Conservation (phyloP, 2,113 vertebrate species). For the Ardeotis arabs region DNA sequence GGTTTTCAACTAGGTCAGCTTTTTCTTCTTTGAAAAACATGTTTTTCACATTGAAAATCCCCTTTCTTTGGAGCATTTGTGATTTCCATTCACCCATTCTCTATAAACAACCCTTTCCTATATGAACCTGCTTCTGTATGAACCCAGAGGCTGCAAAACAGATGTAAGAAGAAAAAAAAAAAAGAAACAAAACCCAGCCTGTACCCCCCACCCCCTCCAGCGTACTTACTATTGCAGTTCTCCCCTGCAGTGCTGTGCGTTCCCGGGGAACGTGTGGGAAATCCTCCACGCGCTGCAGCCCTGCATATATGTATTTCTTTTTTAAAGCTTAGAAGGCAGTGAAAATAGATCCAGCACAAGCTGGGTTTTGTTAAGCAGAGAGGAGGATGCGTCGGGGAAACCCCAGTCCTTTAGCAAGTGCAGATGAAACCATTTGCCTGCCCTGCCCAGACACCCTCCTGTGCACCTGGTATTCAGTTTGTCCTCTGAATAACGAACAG, state of each 20-base stretch:
- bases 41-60: neutral
- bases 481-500: neutral
- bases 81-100: neutral
- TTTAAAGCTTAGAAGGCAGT: neutral
- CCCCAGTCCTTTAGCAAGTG: neutral
- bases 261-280: neutral
- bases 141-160: neutral
- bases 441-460: neutral
- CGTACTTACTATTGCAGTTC: neutral
- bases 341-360: neutral
- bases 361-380: neutral
- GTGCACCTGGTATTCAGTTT: neutral
- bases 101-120: neutral
- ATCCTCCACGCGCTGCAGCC: neutral
- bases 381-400: neutral
- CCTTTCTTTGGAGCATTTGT: neutral
- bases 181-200: no score
- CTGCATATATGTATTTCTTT: neutral
- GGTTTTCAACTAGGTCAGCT: neutral
- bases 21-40: neutral
- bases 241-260: neutral
- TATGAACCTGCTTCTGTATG: neutral
- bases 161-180: neutral
- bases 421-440: neutral
- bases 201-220: neutral